These are phyloP conservation scores for Scalopus aquaticus DNA, from an alignment of 2,113 vertebrate species.

Conservation along the genomic window DNA sequence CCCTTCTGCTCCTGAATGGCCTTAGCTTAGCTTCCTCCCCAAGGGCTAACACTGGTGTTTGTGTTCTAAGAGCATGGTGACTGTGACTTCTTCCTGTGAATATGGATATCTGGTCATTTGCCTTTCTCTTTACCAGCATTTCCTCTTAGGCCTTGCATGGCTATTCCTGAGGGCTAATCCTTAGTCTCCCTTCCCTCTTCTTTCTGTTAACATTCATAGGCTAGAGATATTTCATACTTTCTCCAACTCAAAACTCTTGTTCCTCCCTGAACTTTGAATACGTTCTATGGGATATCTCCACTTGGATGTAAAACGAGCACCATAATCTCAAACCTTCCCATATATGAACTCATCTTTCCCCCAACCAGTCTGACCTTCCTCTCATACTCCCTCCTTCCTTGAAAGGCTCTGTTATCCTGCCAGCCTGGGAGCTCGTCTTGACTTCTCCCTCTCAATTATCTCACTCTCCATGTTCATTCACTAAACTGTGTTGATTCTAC, in stretches of 20 bases:
- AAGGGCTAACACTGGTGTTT: not conserved
- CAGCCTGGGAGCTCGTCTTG: not conserved
- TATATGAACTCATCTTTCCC: not conserved
- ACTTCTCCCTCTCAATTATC: not conserved
- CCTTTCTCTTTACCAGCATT: not conserved
- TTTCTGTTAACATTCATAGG: not conserved
- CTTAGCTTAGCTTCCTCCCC: not conserved
- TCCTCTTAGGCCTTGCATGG: not conserved
- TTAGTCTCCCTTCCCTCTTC: not conserved
- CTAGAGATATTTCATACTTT: not conserved
- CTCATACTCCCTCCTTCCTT: not conserved
- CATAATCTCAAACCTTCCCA: not conserved
- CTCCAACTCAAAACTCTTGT: not conserved
- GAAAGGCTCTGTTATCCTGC: not conserved
- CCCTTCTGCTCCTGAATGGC: not conserved
- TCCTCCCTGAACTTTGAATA: not conserved
- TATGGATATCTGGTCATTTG: not conserved
- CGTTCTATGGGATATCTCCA: not conserved
- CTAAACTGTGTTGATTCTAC: not conserved
- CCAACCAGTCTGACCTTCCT: not conserved
- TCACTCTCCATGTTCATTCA: not conserved
- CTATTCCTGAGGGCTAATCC: not conserved
- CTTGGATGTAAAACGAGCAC: not conserved
- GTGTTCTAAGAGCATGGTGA: not conserved
- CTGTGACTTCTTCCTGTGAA: not conserved